Conservation (phyloP, 2,113 vertebrate genomes). For the Pongo abelii region DNA sequence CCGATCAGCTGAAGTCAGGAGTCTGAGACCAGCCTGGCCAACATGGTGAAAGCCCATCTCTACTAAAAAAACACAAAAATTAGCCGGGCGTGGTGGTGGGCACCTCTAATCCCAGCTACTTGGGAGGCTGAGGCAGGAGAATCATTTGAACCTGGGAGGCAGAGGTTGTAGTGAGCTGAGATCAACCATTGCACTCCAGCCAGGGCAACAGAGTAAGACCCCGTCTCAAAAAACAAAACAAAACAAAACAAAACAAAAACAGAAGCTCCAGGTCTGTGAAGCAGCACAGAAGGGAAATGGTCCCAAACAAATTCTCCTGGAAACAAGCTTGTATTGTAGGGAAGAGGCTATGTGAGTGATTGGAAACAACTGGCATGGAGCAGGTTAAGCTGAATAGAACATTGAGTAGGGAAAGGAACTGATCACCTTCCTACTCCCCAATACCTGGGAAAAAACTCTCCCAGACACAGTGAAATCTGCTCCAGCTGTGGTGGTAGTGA, state of each 20-base stretch:
- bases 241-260: neutral
- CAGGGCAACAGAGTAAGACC: too few relatives aligned
- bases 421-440: accelerated
- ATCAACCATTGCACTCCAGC: too few relatives aligned
- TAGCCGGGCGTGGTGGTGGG: too few relatives aligned
- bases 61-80: too few relatives aligned
- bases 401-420: neutral
- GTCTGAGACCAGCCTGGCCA: too few relatives aligned
- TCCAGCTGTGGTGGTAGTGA: neutral
- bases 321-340: neutral
- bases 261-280: neutral
- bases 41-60: too few relatives aligned
- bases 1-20: too few relatives aligned
- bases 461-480: neutral
- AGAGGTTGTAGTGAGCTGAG: too few relatives aligned
- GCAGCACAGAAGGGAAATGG: neutral
- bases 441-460: neutral
- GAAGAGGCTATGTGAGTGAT: neutral
- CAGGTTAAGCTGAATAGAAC: neutral
- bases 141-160: too few relatives aligned
- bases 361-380: neutral
- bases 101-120: too few relatives aligned
- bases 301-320: neutral
- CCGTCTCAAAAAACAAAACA: too few relatives aligned
- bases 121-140: too few relatives aligned